Evolutionary conservation across 2,797 vertebrate species (phyloP).

Genomic region (Buceros bicornis): DNA sequence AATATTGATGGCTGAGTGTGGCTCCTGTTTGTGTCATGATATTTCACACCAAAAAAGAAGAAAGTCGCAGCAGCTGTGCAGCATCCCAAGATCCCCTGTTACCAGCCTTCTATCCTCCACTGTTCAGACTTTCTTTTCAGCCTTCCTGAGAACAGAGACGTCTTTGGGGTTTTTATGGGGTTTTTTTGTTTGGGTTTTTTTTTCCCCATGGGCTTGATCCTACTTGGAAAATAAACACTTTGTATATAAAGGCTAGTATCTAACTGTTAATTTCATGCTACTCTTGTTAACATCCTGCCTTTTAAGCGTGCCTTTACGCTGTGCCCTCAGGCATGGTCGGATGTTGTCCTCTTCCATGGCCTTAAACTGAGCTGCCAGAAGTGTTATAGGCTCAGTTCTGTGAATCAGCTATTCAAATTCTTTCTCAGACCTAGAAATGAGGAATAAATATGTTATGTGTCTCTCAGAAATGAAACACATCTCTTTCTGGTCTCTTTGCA

Average conservation of each 20-base stretch:
- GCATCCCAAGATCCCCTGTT: not conserved
- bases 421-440: not conserved
- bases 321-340: not conserved
- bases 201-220: not conserved
- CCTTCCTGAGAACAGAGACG: not conserved
- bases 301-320: not conserved
- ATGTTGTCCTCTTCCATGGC: not conserved
- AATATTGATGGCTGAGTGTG: constrained; percentile 26
- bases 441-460: not conserved
- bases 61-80: not conserved
- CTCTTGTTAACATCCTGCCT: not conserved
- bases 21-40: not conserved
- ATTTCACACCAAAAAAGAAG: constrained; percentile 17
- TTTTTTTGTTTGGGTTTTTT: not conserved
- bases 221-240: not conserved
- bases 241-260: not conserved
- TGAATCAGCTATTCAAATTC: not conserved
- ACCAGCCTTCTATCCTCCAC: not conserved
- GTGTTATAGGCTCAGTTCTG: not conserved
- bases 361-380: not conserved
- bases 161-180: not conserved
- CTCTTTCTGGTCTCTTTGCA: not conserved
- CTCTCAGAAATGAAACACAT: not conserved
- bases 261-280: not conserved
- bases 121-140: not conserved